Evolutionary conservation across 2,888 invertebrate species (phyloP).

Genomic region (Proisotoma minuta): DNA sequence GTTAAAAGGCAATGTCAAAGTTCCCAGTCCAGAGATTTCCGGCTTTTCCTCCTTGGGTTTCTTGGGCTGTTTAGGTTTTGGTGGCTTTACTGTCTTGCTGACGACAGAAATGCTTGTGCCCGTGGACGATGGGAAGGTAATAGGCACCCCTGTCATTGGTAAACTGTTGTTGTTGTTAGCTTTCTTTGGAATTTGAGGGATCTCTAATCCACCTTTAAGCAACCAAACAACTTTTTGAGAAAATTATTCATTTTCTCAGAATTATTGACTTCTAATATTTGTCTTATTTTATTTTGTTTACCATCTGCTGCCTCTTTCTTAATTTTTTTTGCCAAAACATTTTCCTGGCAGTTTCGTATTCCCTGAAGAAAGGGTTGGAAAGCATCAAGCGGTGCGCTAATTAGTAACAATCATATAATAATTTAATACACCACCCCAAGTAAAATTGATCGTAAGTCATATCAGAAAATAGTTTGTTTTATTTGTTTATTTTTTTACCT

Average conservation of each 20-base stretch:
- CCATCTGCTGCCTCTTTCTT: conserved; percentile 36
- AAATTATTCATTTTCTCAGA: background rate
- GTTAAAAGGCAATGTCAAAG: conserved; percentile 23
- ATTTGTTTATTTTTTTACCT: conserved; percentile 29
- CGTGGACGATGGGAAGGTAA: too few relatives aligned
- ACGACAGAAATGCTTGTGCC: too few relatives aligned
- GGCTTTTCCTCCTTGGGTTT: background rate
- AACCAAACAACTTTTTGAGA: background rate
- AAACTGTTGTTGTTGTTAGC: background rate
- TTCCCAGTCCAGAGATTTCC: background rate
- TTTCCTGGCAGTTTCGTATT: conserved; percentile 38
- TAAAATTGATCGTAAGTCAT: background rate
- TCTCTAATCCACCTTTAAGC: background rate
- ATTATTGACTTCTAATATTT: background rate
- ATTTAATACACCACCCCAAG: background rate
- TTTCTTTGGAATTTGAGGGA: conserved; percentile 6
- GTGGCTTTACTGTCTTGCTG: background rate
- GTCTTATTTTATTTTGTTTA: conserved; percentile 2
- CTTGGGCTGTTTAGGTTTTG: background rate
- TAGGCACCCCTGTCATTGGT: too few relatives aligned
- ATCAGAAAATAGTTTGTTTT: conserved; percentile 2
- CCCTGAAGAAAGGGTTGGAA: conserved; percentile 41
- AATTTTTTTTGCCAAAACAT: conserved; percentile 39
- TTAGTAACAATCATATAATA: background rate
- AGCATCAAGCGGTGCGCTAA: conserved; percentile 35